Conservation (phyloP, 2,888 invertebrate species). For the Sarcophaga subvicina region DNA sequence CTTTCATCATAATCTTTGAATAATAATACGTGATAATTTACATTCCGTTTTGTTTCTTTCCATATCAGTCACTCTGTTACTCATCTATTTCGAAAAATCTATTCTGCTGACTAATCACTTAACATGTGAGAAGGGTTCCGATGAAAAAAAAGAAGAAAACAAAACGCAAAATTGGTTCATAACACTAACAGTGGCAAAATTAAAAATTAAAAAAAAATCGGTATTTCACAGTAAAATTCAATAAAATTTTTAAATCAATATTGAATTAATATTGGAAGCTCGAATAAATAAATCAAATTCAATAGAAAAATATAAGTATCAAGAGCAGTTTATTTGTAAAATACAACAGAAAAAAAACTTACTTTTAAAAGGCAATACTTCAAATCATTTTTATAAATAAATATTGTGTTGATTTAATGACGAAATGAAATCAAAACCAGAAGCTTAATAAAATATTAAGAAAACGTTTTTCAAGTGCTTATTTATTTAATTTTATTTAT, state of each 20-base stretch:
- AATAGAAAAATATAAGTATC: constrained; percentile 27
- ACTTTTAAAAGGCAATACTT: neutral
- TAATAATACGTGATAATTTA: neutral
- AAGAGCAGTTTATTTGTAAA: constrained; percentile 47
- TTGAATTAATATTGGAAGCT: constrained; percentile 57
- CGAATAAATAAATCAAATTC: constrained; percentile 58
- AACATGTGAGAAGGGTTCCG: constrained; percentile 47
- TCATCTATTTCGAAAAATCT: constrained; percentile 10
- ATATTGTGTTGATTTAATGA: constrained; percentile 66
- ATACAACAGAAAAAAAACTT: neutral
- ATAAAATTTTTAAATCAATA: neutral
- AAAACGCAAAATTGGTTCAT: constrained; percentile 59
- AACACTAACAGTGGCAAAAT: constrained; percentile 54
- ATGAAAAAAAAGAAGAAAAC: constrained; percentile 24
- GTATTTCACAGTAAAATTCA: neutral
- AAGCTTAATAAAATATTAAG: constrained; percentile 33
- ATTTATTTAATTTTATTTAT: too few species aligned
- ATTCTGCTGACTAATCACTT: constrained; percentile 65
- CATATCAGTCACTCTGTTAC: neutral
- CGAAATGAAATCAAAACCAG: constrained; percentile 22
- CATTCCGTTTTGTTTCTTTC: neutral
- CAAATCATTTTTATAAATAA: constrained; percentile 12
- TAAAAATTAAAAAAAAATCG: neutral
- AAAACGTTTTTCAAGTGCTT: neutral
- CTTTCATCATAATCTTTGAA: too few species aligned